Conservation (phyloP, 2,113 vertebrate species). For the Lynx canadensis region DNA sequence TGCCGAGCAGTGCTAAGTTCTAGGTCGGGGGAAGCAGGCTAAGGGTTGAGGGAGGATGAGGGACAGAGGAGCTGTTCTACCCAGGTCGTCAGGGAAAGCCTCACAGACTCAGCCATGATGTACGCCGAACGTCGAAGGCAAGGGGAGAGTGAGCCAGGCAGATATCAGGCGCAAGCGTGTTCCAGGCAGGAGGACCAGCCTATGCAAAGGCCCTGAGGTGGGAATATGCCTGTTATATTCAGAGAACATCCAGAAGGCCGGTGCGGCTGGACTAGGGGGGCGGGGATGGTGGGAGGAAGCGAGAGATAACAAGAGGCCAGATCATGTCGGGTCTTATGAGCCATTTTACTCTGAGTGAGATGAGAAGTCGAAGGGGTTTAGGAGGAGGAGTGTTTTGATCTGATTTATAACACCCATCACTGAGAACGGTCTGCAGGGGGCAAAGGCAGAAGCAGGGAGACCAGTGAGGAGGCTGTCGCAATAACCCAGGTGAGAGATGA, state of each 20-base stretch:
- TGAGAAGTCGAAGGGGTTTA: background rate
- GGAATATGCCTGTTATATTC: background rate
- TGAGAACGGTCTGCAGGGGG: background rate
- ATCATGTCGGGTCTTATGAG: background rate
- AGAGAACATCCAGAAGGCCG: background rate
- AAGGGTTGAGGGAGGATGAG: background rate
- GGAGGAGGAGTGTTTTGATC: background rate
- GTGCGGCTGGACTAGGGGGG: background rate
- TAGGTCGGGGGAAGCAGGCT: background rate
- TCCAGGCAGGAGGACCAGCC: background rate
- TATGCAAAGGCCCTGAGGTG: background rate
- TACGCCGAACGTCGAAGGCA: background rate
- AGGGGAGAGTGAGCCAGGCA: background rate
- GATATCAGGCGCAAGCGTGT: background rate
- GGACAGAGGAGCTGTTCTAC: background rate
- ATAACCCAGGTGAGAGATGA: constrained; percentile 30
- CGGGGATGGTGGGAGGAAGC: background rate
- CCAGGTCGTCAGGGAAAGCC: background rate
- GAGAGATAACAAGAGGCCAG: background rate
- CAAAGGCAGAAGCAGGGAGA: background rate
- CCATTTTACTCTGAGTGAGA: constrained; percentile 29
- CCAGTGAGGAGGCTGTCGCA: background rate
- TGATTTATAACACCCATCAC: background rate
- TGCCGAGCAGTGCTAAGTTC: background rate
- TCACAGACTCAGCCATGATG: background rate